Conservation (phyloP, 2,113 vertebrate species). For the Microcebus ravelobensis region DNA sequence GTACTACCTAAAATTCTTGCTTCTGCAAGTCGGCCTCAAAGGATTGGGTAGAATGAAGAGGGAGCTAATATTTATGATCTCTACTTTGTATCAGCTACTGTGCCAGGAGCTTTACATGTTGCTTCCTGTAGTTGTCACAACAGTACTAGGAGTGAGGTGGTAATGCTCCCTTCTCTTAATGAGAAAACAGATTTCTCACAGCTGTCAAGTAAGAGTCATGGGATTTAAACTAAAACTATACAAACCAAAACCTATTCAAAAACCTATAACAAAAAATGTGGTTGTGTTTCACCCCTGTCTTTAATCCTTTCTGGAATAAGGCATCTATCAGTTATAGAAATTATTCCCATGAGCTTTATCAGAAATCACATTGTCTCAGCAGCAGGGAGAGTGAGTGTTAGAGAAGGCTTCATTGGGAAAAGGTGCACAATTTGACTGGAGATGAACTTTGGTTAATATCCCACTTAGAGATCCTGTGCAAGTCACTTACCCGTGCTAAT, state of each 20-base stretch:
- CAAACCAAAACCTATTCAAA: not conserved
- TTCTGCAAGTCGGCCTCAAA: not conserved
- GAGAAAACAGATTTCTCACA: not conserved
- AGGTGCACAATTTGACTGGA: not conserved
- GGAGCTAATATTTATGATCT: not conserved
- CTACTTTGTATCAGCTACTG: not conserved
- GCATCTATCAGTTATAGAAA: not conserved
- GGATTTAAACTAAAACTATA: not conserved
- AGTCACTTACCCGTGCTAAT: not conserved
- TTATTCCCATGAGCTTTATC: not conserved
- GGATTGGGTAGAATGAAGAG: not conserved
- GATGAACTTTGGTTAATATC: not conserved
- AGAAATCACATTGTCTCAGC: not conserved
- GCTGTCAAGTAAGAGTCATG: not conserved
- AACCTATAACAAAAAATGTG: not conserved
- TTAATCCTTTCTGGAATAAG: slow-evolving; percentile 7
- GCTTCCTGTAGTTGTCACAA: not conserved
- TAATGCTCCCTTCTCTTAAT: not conserved
- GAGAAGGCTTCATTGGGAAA: not conserved
- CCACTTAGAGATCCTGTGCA: not conserved
- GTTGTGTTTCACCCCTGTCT: not conserved
- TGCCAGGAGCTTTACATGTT: not conserved
- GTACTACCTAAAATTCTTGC: not conserved
- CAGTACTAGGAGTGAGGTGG: not conserved
- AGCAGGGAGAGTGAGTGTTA: not conserved